Base-by-base conservation (phyloP, 2,113 vertebrate species). In the Oryzias melastigma region DNA sequence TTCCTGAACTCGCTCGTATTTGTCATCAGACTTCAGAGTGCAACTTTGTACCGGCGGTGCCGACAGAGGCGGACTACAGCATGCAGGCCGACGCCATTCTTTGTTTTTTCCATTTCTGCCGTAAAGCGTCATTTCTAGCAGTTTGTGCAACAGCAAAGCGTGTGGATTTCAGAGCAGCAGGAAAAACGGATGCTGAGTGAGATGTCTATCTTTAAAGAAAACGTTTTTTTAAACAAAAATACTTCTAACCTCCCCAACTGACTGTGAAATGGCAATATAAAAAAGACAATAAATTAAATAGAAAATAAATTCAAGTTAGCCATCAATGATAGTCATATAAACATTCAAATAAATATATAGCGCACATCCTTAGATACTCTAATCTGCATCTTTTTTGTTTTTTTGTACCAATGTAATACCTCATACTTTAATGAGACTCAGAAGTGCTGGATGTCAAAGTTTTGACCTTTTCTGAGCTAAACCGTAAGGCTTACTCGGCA, bases 271-370 rank as follows among this genome's bases (percentile, higher is more conserved):
- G 62, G 42, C 35, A 47, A 7, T 47, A 47, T 51, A 48, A 81
- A 81, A 72, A 29, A 71, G 71, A 64, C 80, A 86, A 89, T 87
- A 85, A 87, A 87, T 84, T 81, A 88, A 84, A 83, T 65, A 76
- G 66, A 88, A 77, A 83, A 82, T 17, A 84, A 77, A 83, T 88
- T 89, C 84, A 89, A 90, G 85, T 90, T 89, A 85, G 83, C 58
- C 67, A 49, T 66, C 75, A 51, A 70, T 63, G 42, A 85, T 68
- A 52, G 71, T 44, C 75, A 68, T 53, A 71, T 82, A 85, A 52
- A 87, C 78, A 87, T 79, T 83, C 45, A 87, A 87, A 90, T 82
- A 84, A 87, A 77, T 80, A 86, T 53, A 63, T 71, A 78, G 53
- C 71, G 71, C 42, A 64, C 57, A 60, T 57, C 68, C 77, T 3